Conservation (phyloP, 2,797 vertebrate species). For the Myotis pilosus region DNA sequence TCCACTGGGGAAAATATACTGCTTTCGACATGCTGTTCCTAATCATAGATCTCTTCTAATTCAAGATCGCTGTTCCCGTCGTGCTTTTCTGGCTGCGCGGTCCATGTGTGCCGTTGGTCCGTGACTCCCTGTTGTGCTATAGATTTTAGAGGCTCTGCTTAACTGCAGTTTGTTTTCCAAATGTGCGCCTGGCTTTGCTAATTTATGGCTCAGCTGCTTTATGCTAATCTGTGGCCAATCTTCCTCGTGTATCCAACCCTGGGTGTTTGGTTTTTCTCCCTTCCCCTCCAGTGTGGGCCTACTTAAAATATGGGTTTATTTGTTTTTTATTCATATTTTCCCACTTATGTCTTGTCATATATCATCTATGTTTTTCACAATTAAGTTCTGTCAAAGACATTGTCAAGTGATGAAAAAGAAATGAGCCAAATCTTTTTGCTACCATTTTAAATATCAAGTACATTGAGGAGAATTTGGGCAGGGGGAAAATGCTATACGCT, state of each 20-base stretch:
- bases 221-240: neutral
- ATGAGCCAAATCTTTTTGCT: neutral
- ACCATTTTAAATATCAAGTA: constrained; percentile 32
- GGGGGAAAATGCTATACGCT: neutral
- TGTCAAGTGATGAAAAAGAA: constrained; percentile 23
- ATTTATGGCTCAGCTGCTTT: neutral
- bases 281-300: neutral
- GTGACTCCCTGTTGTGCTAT: neutral
- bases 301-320: neutral
- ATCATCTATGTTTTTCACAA: constrained; percentile 1
- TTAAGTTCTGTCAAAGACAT: constrained; percentile 22
- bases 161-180: constrained; percentile 12
- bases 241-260: neutral
- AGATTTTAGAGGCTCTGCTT: neutral
- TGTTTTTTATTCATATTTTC: neutral
- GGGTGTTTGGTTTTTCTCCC: neutral
- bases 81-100: neutral
- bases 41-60: neutral
- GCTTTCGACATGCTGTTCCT: constrained; percentile 51
- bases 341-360: neutral
- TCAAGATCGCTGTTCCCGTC: neutral
- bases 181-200: neutral
- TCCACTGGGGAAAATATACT: constrained; percentile 61
- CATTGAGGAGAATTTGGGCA: neutral
- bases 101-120: neutral